Percentiles rank a stretch among this genome's conserved stretches.
Evolutionary conservation across 2,888 invertebrate genomes (phyloP).

Genomic region (Ormyrus labotus): DNA sequence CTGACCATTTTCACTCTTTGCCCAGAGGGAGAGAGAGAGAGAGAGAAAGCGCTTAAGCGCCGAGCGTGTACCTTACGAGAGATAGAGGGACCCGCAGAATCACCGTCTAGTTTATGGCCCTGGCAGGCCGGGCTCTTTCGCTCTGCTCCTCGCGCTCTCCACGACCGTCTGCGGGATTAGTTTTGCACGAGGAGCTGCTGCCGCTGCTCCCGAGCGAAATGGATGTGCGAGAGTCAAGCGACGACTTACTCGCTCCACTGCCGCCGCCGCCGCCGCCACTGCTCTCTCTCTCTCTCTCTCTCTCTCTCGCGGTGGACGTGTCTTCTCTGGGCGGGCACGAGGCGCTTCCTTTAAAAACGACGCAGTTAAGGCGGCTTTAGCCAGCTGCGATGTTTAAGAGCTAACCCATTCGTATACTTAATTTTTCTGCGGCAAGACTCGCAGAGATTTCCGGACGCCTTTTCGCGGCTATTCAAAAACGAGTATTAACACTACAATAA

Average conservation of each 20-base stretch:
- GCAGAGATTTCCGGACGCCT: too few relatives aligned
- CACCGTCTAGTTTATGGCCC: constrained; percentile 55
- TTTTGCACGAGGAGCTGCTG: constrained; percentile 40
- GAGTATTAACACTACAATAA: too few relatives aligned
- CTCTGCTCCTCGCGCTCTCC: neutral
- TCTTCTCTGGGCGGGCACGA: neutral
- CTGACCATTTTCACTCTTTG: too few relatives aligned
- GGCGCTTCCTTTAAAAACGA: constrained; percentile 17
- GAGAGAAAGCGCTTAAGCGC: constrained; percentile 6
- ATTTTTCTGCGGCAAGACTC: too few relatives aligned
- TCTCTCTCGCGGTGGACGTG: neutral
- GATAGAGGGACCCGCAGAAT: constrained; percentile 50
- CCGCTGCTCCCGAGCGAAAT: constrained; percentile 2
- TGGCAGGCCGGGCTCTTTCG: constrained; percentile 8
- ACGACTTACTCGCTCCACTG: constrained; percentile 10
- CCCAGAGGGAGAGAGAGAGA: constrained; percentile 29
- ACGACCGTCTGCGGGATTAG: constrained; percentile 52
- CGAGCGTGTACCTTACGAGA: neutral
- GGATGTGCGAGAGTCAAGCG: constrained; percentile 4
- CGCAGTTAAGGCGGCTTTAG: constrained; percentile 48
- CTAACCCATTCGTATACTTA: neutral
- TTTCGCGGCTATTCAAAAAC: too few relatives aligned
- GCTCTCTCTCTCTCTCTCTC: constrained; percentile 11
- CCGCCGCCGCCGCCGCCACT: neutral
- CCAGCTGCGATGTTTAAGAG: constrained; percentile 47